phyloP scores from a whole-genome alignment of 2,888 invertebrate species.

The Conistra vaccinii region DNA sequence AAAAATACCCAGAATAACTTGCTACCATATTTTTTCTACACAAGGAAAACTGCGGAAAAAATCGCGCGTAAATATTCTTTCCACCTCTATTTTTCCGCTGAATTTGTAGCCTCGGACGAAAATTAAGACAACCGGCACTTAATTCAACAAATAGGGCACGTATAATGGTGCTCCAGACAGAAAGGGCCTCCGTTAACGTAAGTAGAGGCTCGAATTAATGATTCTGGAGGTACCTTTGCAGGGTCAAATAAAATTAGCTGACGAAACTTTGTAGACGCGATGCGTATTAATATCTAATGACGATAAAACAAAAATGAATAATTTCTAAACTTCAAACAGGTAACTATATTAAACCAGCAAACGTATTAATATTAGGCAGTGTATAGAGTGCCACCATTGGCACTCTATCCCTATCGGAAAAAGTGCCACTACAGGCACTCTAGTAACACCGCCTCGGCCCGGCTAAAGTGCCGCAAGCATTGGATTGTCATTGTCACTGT shows the following conservation, averaged over 20 bases:
- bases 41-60: slow-evolving; percentile 20
- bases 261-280: too few species aligned
- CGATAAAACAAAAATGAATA: not conserved
- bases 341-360: not conserved
- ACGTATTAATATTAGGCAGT: too few species aligned
- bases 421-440: too few species aligned
- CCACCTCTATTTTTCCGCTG: slow-evolving; percentile 23
- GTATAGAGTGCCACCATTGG: too few species aligned
- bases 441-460: too few species aligned
- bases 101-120: slow-evolving; percentile 13
- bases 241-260: not conserved
- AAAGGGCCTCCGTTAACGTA: not conserved
- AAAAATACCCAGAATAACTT: not conserved
- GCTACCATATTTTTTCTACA: not conserved
- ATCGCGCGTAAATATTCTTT: slow-evolving; percentile 16
- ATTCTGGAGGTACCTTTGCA: not conserved
- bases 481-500: too few species aligned
- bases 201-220: not conserved
- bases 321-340: not conserved
- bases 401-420: too few species aligned
- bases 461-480: too few species aligned
- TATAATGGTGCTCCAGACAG: not conserved
- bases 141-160: slow-evolving; percentile 3
- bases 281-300: too few species aligned
- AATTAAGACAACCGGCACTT: slow-evolving; percentile 22